phyloP scores from a whole-genome alignment of 1,140 invertebrate species.

The Procambarus clarkii region DNA sequence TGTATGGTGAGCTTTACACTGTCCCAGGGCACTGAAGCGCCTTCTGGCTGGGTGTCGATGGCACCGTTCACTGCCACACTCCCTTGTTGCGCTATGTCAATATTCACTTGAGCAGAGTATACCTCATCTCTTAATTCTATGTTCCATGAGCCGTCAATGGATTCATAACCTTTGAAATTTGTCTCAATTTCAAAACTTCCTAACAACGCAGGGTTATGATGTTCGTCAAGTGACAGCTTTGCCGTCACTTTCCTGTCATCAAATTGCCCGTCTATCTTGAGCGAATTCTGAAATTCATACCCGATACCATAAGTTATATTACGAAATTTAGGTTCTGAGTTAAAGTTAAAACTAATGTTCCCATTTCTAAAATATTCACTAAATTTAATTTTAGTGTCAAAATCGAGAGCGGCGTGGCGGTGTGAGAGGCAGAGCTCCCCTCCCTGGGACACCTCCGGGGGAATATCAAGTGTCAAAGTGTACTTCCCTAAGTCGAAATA shows the following conservation, averaged over 20 bases:
- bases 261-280: constrained; percentile 41
- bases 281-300: constrained; percentile 29
- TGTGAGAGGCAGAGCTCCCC: neutral
- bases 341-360: neutral
- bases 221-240: constrained; percentile 19
- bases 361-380: constrained; percentile 17
- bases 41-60: constrained; percentile 6
- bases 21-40: constrained; percentile 18
- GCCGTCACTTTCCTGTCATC: constrained; percentile 16
- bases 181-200: constrained; percentile 38
- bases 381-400: neutral
- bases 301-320: constrained; percentile 25
- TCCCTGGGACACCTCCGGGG: neutral
- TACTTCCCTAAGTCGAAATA: constrained; percentile 14
- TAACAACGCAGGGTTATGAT: neutral
- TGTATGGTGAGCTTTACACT: neutral
- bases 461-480: neutral
- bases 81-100: constrained; percentile 34
- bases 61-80: neutral
- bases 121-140: constrained; percentile 10
- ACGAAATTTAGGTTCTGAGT: neutral
- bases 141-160: constrained; percentile 43
- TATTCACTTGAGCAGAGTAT: neutral
- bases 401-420: neutral
- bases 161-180: constrained; percentile 37